These are phyloP conservation scores for Cavia porcellus DNA, from an alignment of 2,113 vertebrate genomes.

Conservation along the genomic window DNA sequence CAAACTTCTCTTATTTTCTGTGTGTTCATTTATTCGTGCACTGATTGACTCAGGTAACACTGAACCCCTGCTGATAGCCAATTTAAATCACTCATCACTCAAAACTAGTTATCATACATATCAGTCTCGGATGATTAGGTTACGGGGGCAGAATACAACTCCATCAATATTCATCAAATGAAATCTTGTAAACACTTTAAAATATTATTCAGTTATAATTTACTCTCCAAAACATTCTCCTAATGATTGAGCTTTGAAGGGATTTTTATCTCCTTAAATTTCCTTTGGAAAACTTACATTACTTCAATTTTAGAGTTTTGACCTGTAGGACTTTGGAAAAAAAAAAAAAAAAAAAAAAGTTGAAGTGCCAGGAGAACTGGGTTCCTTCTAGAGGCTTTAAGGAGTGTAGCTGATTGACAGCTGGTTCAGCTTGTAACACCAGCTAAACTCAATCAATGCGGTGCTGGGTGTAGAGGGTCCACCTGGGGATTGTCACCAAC, in stretches of 20 bases:
- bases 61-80: background rate
- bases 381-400: background rate
- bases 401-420: too few species aligned
- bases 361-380: too few species aligned
- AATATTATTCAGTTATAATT: background rate
- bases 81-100: background rate
- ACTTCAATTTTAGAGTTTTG: too few species aligned
- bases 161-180: background rate
- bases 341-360: too few species aligned
- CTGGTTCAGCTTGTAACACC: too few species aligned
- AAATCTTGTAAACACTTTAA: conserved; percentile 29
- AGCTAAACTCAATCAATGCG: too few species aligned
- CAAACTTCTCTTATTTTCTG: background rate
- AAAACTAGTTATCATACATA: background rate
- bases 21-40: background rate
- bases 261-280: background rate
- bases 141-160: background rate
- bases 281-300: background rate
- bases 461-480: too few species aligned
- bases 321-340: too few species aligned
- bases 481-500: too few species aligned
- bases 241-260: background rate
- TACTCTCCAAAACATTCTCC: background rate
- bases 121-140: background rate
- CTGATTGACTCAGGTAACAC: background rate